phyloP scores from a whole-genome alignment of 2,113 vertebrate species.

The Plectropomus leopardus region DNA sequence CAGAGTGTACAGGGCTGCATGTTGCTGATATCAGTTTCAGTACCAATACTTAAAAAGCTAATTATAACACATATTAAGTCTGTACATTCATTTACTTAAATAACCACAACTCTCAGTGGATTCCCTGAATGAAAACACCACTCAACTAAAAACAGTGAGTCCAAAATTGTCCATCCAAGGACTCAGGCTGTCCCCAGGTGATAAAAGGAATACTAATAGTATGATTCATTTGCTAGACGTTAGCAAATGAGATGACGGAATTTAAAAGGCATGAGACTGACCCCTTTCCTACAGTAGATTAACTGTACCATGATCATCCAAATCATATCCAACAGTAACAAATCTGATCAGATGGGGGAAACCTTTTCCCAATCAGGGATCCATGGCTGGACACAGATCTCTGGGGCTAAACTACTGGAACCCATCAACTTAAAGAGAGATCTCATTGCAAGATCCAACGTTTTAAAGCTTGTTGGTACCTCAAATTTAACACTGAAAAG shows the following conservation, averaged over 20 bases:
- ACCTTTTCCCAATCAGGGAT: not conserved
- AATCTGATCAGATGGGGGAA: not conserved
- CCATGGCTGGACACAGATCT: not conserved
- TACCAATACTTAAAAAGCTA: slow-evolving; percentile 48
- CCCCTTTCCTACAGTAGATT: not conserved
- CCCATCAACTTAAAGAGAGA: not conserved
- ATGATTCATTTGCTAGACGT: slow-evolving; percentile 22
- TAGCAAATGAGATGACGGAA: not conserved
- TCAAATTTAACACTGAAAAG: slow-evolving; percentile 14
- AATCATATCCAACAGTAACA: slow-evolving; percentile 5
- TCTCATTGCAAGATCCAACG: not conserved
- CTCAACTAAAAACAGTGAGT: not conserved
- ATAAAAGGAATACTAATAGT: slow-evolving; percentile 22
- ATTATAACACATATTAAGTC: slow-evolving; percentile 37
- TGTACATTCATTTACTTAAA: slow-evolving; percentile 69
- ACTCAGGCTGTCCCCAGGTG: not conserved
- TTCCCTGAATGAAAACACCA: slow-evolving; percentile 17
- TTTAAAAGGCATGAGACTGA: slow-evolving; percentile 9
- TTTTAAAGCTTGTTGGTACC: slow-evolving; percentile 27
- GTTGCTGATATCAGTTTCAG: slow-evolving; percentile 29
- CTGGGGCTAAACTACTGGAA: not conserved
- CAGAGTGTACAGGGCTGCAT: slow-evolving; percentile 10
- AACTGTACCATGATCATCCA: slow-evolving; percentile 3
- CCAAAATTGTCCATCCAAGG: not conserved
- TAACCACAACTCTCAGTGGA: slow-evolving; percentile 29